phyloP scores from a whole-genome alignment of 2,888 invertebrate species.

The Anaspis maculata region DNA sequence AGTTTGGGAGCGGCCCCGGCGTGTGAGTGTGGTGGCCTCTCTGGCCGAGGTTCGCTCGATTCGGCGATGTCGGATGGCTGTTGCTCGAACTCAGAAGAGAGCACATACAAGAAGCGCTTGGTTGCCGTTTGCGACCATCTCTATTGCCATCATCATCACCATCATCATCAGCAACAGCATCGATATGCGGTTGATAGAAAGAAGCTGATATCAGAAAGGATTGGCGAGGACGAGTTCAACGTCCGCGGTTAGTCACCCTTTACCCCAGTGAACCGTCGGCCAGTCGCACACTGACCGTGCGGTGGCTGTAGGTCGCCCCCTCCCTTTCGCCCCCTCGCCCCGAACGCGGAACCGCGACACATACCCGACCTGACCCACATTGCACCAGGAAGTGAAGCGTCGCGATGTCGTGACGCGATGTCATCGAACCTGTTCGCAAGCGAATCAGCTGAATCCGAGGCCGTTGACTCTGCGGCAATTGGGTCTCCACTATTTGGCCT shows the following conservation, averaged over 20 bases:
- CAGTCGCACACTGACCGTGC: constrained; percentile 43
- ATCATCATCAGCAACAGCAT: too few species aligned
- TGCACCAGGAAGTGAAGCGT: constrained; percentile 34
- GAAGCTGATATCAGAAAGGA: too few species aligned
- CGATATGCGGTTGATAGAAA: too few species aligned
- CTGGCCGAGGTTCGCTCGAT: too few species aligned
- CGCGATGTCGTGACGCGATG: constrained; percentile 30
- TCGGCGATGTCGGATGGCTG: too few species aligned
- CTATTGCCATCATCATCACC: too few species aligned
- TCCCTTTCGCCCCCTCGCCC: constrained; percentile 22
- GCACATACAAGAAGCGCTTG: too few species aligned
- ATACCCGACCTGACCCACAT: constrained; percentile 36
- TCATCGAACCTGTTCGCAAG: constrained; percentile 30
- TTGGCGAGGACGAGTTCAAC: constrained; percentile 28
- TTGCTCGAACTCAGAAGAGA: too few species aligned
- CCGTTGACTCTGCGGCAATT: constrained; percentile 11
- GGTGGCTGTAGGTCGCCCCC: constrained; percentile 35
- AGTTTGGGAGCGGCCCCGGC: too few species aligned
- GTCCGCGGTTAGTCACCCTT: constrained; percentile 43
- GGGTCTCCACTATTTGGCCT: too few species aligned
- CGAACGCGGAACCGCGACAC: constrained; percentile 34
- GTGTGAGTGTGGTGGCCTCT: too few species aligned
- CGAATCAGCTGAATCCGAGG: constrained; percentile 15
- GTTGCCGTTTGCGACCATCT: too few species aligned
- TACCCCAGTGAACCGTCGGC: constrained; percentile 44